These are phyloP conservation scores for Coreoperca whiteheadi DNA, from an alignment of 2,113 vertebrate genomes.

Conservation along the genomic window DNA sequence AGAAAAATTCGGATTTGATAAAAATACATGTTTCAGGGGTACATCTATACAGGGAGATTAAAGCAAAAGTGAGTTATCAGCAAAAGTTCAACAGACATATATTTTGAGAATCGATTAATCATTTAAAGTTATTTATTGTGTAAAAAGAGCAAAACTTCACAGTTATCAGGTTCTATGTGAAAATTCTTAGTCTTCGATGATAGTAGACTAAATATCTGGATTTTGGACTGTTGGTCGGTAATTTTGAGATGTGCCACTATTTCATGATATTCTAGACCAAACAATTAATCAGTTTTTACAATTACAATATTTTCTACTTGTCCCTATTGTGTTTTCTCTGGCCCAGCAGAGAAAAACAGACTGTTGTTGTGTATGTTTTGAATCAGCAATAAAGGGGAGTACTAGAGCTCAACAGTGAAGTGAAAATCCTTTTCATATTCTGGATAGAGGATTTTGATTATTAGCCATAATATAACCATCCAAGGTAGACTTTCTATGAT, in stretches of 20 bases:
- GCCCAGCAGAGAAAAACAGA: neutral
- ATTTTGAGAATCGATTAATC: neutral
- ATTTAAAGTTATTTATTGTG: neutral
- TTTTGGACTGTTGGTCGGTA: neutral
- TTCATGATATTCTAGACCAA: neutral
- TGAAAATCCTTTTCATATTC: too few species aligned
- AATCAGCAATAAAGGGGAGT: neutral
- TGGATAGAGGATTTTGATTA: too few species aligned
- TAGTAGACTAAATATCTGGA: neutral
- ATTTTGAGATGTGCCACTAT: neutral
- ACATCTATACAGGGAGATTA: neutral
- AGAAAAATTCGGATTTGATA: neutral
- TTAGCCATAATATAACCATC: too few species aligned
- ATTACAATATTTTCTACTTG: neutral
- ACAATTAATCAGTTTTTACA: neutral
- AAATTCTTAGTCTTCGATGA: neutral
- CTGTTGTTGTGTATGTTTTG: neutral
- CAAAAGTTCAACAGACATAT: too few species aligned
- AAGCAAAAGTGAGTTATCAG: too few species aligned
- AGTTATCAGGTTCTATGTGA: neutral
- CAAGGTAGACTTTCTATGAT: too few species aligned
- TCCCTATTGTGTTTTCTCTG: neutral
- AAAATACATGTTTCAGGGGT: neutral
- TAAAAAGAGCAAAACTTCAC: neutral
- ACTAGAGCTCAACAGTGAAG: too few species aligned